Percentiles rank a stretch among this genome's conserved stretches.
Evolutionary conservation across 2,888 invertebrate genomes (phyloP).

Genomic region (Cotesia congregata): DNA sequence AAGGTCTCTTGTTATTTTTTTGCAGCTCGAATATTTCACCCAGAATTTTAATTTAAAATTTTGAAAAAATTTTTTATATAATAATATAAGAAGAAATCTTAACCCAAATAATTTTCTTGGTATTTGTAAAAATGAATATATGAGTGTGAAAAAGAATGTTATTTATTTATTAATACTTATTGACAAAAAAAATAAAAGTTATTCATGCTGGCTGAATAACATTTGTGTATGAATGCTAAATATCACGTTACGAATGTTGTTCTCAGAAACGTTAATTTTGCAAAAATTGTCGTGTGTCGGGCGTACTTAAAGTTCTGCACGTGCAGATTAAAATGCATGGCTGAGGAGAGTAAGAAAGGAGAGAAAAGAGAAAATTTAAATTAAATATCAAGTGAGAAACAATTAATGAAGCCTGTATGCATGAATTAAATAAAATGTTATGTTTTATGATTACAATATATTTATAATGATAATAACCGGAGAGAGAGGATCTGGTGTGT

Average conservation of each 20-base stretch:
- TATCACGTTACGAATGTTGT: slow-evolving; percentile 55
- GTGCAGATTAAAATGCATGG: slow-evolving; percentile 30
- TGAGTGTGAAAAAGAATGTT: not conserved
- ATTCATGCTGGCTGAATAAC: slow-evolving; percentile 3
- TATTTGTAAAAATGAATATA: not conserved
- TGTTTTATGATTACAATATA: slow-evolving; percentile 26
- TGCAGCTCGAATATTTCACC: too few relatives aligned
- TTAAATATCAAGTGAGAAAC: slow-evolving; percentile 23
- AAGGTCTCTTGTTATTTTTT: too few relatives aligned
- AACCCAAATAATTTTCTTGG: too few relatives aligned
- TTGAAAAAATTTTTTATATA: too few relatives aligned
- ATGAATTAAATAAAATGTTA: not conserved
- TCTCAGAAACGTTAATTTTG: slow-evolving; percentile 60
- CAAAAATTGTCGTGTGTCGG: slow-evolving; percentile 47
- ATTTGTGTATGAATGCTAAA: slow-evolving; percentile 38
- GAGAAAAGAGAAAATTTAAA: not conserved
- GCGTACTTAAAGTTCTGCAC: slow-evolving; percentile 40
- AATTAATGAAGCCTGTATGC: not conserved
- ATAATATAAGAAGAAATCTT: too few relatives aligned
- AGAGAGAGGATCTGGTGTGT: not conserved
- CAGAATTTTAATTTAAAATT: too few relatives aligned
- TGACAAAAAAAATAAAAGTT: not conserved
- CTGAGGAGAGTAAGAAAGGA: not conserved
- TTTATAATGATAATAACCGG: not conserved
- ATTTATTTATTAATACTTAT: not conserved